Evolutionary conservation across 1,140 invertebrate genomes (phyloP), one percentile per base, ranked within the genome.

Genomic region (Leptestheria dahalacensis): DNA sequence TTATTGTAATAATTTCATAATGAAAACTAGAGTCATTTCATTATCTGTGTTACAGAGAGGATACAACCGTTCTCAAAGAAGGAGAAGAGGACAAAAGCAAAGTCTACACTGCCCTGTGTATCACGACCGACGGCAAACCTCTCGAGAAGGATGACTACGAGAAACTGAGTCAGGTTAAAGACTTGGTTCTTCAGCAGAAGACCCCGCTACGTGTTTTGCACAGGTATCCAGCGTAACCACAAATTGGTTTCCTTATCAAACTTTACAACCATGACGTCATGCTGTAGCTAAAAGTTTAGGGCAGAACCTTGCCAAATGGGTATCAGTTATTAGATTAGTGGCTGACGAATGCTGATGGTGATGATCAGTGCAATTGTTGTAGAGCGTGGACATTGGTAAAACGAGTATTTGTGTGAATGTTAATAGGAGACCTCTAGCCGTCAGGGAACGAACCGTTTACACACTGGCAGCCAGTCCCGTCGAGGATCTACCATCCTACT

Each of bases 51-150:
- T 73, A 57, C 65, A 86, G 85, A 63, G 78, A 80, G 21, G 78
- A 87, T 56, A 73, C 88, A 20, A 71, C 73, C 1, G 77, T 78
- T 50, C 74, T 97, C 9, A 96, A 95, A 71, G 77, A 82, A 66
- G 91, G 90, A 9, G 92, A 94, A 71, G 83, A 89, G 66, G 75
- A 77, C 20, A 94, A 94, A 71, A 82, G 78, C 15, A 95, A 95
- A 74, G 79, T 76, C 9, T 95, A 95, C 71, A 74, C 78, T 62
- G 88, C 88, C 0, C 67, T 91, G 1, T 93, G 90, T 66, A 72
- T 83, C 59, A 56, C 79, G 73, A 64, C 70, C 64, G 63, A 66
- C 28, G 48, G 26, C 63, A 46, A 24, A 18, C 54, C 68, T 0
- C 61, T 69, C 67, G 63, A 68, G 64, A 4, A 72, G 74, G 15